Conservation (phyloP, 35 echinoderm and acorn worm species). For the Ophiothrix spiculata region DNA sequence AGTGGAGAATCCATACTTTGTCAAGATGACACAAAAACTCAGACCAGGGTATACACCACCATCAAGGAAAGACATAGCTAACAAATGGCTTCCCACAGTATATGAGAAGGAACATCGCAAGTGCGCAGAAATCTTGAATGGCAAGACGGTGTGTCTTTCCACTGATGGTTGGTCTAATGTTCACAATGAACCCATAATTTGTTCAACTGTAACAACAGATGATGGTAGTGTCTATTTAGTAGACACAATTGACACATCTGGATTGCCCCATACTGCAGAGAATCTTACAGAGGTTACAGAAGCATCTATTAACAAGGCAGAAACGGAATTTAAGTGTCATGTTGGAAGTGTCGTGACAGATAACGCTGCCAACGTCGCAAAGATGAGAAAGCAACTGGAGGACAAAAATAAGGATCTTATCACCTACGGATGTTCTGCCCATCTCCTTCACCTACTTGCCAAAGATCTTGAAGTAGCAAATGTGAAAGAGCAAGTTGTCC, state of each 20-base stretch:
- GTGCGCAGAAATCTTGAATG: not conserved
- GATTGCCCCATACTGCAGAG: constrained; percentile 24
- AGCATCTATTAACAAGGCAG: constrained; percentile 17
- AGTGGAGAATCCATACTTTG: constrained; percentile 38
- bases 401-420: not conserved
- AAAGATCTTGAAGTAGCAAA: constrained; percentile 4
- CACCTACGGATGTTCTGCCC: constrained; percentile 19
- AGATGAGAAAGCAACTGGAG: constrained; percentile 6
- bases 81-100: not conserved
- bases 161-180: constrained; percentile 34
- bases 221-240: constrained; percentile 26
- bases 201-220: constrained; percentile 21
- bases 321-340: constrained; percentile 3
- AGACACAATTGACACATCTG: constrained; percentile 23
- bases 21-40: not conserved
- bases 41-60: not conserved
- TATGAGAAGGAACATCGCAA: not conserved
- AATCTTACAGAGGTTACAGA: not conserved
- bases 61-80: not conserved
- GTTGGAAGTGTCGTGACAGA: constrained; percentile 27
- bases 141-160: constrained; percentile 20
- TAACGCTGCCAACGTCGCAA: constrained; percentile 13
- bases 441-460: constrained; percentile 9
- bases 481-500: constrained; percentile 40
- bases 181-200: constrained; percentile 33